These are phyloP conservation scores for Aphelocoma californica DNA, from an alignment of 2,797 vertebrate species.

Conservation along the genomic window DNA sequence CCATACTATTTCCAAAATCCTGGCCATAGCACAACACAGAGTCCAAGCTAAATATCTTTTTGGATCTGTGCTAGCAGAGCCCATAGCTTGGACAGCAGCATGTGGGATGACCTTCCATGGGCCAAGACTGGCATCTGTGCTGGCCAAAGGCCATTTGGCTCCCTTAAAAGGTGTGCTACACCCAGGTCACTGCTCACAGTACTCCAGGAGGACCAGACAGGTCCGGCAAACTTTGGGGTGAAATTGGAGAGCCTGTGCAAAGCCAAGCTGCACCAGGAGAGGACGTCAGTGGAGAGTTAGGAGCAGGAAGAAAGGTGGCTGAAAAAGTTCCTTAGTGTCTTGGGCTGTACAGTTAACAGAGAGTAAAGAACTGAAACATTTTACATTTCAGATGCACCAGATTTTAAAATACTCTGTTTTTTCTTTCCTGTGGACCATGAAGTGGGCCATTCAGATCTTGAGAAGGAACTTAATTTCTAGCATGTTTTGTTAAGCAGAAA, in stretches of 20 bases:
- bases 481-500: neutral
- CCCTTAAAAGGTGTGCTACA: neutral
- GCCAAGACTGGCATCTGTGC: neutral
- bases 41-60: neutral
- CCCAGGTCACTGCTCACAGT: neutral
- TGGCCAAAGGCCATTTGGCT: neutral
- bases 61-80: neutral
- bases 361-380: neutral
- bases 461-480: neutral
- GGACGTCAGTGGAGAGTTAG: neutral
- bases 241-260: neutral
- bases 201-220: neutral
- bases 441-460: neutral
- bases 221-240: neutral
- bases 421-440: neutral
- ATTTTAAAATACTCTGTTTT: neutral
- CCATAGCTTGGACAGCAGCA: fast-evolving
- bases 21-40: neutral
- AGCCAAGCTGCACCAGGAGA: neutral
- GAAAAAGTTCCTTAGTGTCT: neutral
- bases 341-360: neutral
- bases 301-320: neutral
- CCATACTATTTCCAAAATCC: neutral
- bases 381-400: neutral
- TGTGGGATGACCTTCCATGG: neutral